phyloP scores from a whole-genome alignment of 2,888 invertebrate genomes.

The Aethes cnicana region DNA sequence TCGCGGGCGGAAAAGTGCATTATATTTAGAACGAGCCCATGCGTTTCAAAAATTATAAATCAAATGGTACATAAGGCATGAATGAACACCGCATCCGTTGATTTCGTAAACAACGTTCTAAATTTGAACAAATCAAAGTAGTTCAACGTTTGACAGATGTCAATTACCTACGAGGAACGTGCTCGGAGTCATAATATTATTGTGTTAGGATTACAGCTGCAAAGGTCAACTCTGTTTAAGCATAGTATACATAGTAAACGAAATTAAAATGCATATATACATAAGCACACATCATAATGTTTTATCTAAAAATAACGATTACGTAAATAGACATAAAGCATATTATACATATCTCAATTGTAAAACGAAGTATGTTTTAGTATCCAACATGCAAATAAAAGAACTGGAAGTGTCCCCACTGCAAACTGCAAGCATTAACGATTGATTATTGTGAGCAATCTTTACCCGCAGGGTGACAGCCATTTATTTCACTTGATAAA shows the following conservation, averaged over 20 bases:
- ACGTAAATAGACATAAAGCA: too few species aligned
- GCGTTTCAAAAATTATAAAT: conserved; percentile 8
- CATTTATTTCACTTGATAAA: conserved; percentile 18
- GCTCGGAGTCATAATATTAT: conserved; percentile 36
- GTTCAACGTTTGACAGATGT: conserved; percentile 67
- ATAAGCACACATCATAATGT: too few species aligned
- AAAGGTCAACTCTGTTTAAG: background rate
- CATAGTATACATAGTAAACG: background rate
- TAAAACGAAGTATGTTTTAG: too few species aligned
- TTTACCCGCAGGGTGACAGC: conserved; percentile 4
- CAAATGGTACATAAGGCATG: conserved; percentile 19
- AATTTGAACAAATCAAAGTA: conserved; percentile 58
- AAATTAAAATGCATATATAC: conserved; percentile 5
- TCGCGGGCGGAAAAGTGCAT: too few species aligned
- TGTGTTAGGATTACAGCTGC: conserved; percentile 30
- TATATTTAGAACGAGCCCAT: conserved; percentile 12
- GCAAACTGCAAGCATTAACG: background rate
- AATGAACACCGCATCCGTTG: conserved; percentile 66
- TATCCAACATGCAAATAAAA: too few species aligned
- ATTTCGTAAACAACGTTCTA: conserved; percentile 70
- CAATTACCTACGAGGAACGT: conserved; percentile 50
- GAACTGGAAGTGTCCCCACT: too few species aligned
- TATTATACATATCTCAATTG: too few species aligned
- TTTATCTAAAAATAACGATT: too few species aligned
- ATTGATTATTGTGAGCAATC: background rate